phyloP scores from a whole-genome alignment of 2,888 invertebrate genomes.

The Eudemis profundana region DNA sequence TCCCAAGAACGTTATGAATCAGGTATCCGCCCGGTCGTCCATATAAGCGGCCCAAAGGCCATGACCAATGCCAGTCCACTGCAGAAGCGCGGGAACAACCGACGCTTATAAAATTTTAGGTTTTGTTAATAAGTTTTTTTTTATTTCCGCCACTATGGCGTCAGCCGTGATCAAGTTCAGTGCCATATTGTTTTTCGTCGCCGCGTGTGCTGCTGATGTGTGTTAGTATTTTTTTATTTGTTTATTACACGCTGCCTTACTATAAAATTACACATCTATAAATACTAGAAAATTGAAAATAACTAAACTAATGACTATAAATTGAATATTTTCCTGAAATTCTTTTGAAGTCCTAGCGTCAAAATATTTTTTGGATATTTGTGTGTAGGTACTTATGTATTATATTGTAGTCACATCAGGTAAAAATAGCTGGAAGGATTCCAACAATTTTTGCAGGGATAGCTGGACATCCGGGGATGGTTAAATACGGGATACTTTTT shows the following conservation, averaged over 20 bases:
- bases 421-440: no score
- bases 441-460: no score
- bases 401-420: no score
- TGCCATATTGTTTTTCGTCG: constrained; percentile 76
- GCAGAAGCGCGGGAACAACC: constrained; percentile 61
- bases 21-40: constrained; percentile 53
- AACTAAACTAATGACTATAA: no score
- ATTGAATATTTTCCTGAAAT: no score
- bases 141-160: constrained; percentile 67
- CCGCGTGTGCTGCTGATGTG: constrained; percentile 70
- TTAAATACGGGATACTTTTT: no score
- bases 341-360: no score
- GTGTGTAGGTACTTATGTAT: no score
- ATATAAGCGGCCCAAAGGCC: constrained; percentile 77
- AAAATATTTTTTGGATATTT: no score
- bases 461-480: no score
- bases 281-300: no score
- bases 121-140: constrained; percentile 56
- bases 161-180: constrained; percentile 78
- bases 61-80: constrained; percentile 74
- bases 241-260: not conserved
- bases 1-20: constrained; percentile 54
- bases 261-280: no score
- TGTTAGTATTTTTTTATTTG: constrained; percentile 66
- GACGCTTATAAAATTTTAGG: constrained; percentile 56